Base-by-base conservation (phyloP, 1,140 invertebrate species). In the Pseudomyrmex pallidus region DNA sequence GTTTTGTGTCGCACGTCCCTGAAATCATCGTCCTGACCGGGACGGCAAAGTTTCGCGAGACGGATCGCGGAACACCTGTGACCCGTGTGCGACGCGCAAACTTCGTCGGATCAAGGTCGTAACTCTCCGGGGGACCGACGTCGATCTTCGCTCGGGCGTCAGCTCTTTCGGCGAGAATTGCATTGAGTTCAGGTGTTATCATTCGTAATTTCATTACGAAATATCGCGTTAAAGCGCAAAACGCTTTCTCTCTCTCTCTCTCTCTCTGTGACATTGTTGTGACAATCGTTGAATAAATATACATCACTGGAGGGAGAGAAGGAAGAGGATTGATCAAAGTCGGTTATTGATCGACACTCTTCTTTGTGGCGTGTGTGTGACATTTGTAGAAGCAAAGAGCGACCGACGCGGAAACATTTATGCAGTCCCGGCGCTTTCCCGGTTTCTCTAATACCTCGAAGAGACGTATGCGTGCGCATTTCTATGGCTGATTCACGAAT, bases 401-500 rank as follows among this genome's bases (percentile, higher is more conserved):
- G 46, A 72, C 20, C 56, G 67, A 8, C 50, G 44, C 54, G 54
- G 35, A 72, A 80, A 80, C 76, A 80, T 80, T 80, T 70, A 80
- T 72, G 66, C 66, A 78, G 76, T 35, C 52, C 57, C 50, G 64
- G 5, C 35, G 76, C 44, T 59, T 80, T 22, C 46, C 54, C 44
- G 15, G 35, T 12, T 59, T 54, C 20, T 72, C 54, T 80, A 72
- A 72, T 20, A 59, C 8, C 22, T 54, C 50, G n/a, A 72, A n/a
- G 56, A 17, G 15, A 70, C 15, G 35, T 15, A 78, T 66, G 54
- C 46, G n/a, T 57, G 54, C 54, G 44, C 76, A 50, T 59, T 80
- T 70, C 64, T 77, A 46, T 56, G 35, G 44, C 62, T 80, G 66
- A 72, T 70, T 59, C 66, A 72, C 54, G 52, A 80, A 80, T 80